Base-by-base conservation (phyloP, 2,113 vertebrate species). In the Isichthys henryi region DNA sequence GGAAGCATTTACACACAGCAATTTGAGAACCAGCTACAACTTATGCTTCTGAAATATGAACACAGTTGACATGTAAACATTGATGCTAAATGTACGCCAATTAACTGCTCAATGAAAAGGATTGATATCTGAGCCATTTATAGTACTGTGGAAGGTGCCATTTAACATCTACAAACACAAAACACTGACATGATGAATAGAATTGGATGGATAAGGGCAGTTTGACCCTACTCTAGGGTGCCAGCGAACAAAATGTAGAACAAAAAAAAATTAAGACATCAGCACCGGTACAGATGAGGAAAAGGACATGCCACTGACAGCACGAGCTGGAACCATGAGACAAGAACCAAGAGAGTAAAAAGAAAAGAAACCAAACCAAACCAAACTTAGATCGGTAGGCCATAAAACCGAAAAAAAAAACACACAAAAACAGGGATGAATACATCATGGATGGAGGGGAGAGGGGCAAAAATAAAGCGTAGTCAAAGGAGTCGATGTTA, bases 131-230 rank as follows among this genome's bases (percentile, higher is more conserved):
- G 31, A 53, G 15, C 85, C 85, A 31, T 39, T 19, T 19, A 50
- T 39, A 88, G 43, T 39, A 66, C 87, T 94, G 89, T 90, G 86
- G 74, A 88, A 88, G 92, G 52, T 88, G 56, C 19, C 87, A 88
- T 45, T 88, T 66, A 43, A 62, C 86, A 58, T 53, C 85, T 52
- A 88, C 86, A 52, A 2, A 87, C 58, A 58, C 5, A 58, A 88
- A 39, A 19, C 15, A 86, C 15, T 50, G 23, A 85, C 1, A 77
- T 23, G 5, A 74, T 74, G 39, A 23, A 10, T 8, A 7, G 87
- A 27, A 35, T 48, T 23, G 10, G 62, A 88, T 88, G 39, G 56
- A 70, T 13, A 88, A 49, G 13, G 2, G 43, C 43, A 53, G 23
- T 84, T 62, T 13, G 39, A 35, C 52, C 77, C 23, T 2, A 84